These are phyloP conservation scores for Andrena bucephala DNA, from an alignment of 2,888 invertebrate genomes.

Conservation along the genomic window DNA sequence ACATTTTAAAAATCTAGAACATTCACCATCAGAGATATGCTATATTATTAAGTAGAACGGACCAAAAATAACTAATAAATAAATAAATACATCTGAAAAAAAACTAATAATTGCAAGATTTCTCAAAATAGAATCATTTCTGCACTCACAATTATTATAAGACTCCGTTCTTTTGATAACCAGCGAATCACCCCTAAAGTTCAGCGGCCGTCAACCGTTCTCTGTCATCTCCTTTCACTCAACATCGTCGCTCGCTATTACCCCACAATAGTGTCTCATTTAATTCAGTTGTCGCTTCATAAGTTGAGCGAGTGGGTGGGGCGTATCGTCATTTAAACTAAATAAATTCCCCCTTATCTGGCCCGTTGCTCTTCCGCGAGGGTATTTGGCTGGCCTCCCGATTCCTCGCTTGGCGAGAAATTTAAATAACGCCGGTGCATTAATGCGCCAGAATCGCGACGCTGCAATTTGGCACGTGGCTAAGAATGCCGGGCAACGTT, in stretches of 20 bases:
- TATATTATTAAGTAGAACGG: no score
- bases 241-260: not conserved
- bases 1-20: no score
- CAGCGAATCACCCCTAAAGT: not conserved
- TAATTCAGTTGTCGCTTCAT: not conserved
- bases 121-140: no score
- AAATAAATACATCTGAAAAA: no score
- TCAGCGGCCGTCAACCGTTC: not conserved
- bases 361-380: slow-evolving; percentile 16
- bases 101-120: no score
- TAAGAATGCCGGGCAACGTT: slow-evolving; percentile 55
- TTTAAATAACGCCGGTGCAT: slow-evolving; percentile 41
- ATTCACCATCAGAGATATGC: no score
- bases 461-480: slow-evolving; percentile 64
- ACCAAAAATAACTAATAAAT: no score
- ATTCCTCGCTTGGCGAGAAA: slow-evolving; percentile 42
- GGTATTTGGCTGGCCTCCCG: slow-evolving; percentile 38
- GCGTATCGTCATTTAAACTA: slow-evolving; percentile 18
- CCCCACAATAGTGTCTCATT: not conserved
- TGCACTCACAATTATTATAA: no score
- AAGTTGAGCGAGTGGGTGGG: not conserved
- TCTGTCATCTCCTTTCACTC: not conserved
- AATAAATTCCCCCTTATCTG: slow-evolving; percentile 26
- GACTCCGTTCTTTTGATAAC: no score
- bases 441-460: slow-evolving; percentile 60